These are phyloP conservation scores for Labia minor DNA, from an alignment of 2,888 invertebrate species.

Conservation along the genomic window DNA sequence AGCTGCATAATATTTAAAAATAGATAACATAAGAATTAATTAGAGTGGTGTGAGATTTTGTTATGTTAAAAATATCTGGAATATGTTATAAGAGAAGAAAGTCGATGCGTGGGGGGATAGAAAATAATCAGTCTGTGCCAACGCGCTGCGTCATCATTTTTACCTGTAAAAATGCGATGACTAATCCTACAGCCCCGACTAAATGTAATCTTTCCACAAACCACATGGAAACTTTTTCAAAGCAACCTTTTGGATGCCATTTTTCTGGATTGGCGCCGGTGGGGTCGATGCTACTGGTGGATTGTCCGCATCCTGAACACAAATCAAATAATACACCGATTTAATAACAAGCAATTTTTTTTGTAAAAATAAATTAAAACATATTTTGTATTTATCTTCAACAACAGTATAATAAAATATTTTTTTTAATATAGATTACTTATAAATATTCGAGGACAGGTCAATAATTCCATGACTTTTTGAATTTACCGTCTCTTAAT, in stretches of 20 bases:
- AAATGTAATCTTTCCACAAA: constrained; percentile 65
- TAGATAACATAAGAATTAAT: too few relatives aligned
- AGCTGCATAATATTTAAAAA: too few relatives aligned
- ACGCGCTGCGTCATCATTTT: constrained; percentile 21
- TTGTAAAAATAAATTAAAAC: constrained; percentile 23
- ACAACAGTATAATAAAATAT: background rate
- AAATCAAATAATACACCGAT: too few relatives aligned
- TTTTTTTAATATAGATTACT: constrained; percentile 4
- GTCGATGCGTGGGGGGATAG: too few relatives aligned
- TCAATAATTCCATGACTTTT: too few relatives aligned
- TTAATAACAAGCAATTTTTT: too few relatives aligned
- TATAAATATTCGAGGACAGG: too few relatives aligned
- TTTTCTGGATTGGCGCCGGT: constrained; percentile 39
- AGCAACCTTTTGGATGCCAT: constrained; percentile 63
- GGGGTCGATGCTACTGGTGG: constrained; percentile 33
- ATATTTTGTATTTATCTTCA: constrained; percentile 14
- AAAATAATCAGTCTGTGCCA: too few relatives aligned
- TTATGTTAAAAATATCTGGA: too few relatives aligned
- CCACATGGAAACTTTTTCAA: constrained; percentile 62
- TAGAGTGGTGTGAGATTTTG: too few relatives aligned
- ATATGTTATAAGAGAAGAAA: too few relatives aligned
- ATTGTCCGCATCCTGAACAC: constrained; percentile 32
- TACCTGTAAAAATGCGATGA: constrained; percentile 66
- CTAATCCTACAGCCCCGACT: constrained; percentile 64
- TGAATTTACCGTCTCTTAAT: too few relatives aligned